Evolutionary conservation across 2,888 invertebrate genomes (phyloP), one percentile per base, ranked within the genome.

Genomic region (Creontiades dilutus): DNA sequence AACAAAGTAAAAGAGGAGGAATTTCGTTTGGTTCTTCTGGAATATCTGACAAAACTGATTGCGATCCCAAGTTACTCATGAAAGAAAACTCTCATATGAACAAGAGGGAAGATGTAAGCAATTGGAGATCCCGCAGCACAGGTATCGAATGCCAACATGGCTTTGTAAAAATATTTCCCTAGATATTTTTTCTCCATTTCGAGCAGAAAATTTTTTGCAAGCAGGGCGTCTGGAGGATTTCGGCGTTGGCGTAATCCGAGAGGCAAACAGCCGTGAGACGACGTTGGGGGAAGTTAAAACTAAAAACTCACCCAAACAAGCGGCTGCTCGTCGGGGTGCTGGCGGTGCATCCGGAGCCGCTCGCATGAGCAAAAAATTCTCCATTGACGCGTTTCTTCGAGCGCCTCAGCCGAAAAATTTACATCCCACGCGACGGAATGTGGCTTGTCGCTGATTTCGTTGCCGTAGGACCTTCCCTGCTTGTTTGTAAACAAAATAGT

Each of bases 401-500:
- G 19, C 68, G 68, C 23, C 68, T 68, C 68, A 68, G 19, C 68
- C 68, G 68, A 23, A 68, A 68, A 11, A 23, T n/a, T 12, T 68
- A 2, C 23, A 11, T 11, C 68, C 68, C 27, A 27, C 27, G 19
- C 23, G 68, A 68, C 19, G 68, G 68, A 68, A 68, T 68, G 68
- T 23, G 68, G 68, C 23, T 68, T 37, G 23, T 23, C 68, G 68
- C 23, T 23, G 68, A 23, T 68, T 68, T 68, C 23, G n/a, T 9
- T 52, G 4, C 11, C 68, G 68, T 11, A 27, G 68, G 27, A 68
- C 68, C 68, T 23, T 11, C 68, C 23, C n/a, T n/a, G 23, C 11
- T n/a, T 68, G 68, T 68, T 68, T 68, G 68, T 68, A 23, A 68
- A 68, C 68, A 68, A 68, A 23, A 61, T 61, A 61, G 61, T 61